These are phyloP conservation scores for Nibea albiflora DNA, from an alignment of 2,113 vertebrate genomes.

Conservation along the genomic window DNA sequence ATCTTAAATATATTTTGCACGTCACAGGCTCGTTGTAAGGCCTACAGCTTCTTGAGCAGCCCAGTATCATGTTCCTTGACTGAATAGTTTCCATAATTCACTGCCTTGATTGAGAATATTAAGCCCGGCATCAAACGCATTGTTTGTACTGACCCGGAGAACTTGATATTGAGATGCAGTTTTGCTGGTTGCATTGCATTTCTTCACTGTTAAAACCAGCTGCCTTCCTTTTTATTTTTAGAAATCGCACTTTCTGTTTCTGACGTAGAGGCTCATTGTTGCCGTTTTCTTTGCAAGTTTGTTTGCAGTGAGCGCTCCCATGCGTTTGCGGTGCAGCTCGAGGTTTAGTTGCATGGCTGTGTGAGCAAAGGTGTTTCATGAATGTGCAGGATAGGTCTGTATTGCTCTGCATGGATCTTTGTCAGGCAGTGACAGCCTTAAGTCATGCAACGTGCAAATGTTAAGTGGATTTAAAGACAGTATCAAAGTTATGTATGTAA, in stretches of 20 bases:
- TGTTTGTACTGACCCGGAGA: background rate
- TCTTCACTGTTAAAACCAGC: constrained; percentile 7
- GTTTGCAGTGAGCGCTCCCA: constrained; percentile 20
- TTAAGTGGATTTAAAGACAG: background rate
- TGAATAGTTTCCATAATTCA: background rate
- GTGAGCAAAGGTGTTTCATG: constrained; percentile 1
- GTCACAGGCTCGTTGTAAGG: background rate
- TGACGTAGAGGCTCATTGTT: constrained; percentile 22
- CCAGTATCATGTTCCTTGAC: background rate
- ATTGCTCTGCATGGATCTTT: background rate
- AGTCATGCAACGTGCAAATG: background rate
- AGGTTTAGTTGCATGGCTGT: background rate
- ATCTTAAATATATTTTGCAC: background rate
- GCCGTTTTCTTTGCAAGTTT: constrained; percentile 24
- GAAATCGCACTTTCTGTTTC: constrained; percentile 55
- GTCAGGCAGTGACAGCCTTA: background rate
- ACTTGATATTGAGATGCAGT: background rate
- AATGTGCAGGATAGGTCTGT: background rate
- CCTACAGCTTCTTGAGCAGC: background rate
- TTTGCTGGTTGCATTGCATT: background rate
- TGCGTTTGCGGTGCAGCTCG: constrained; percentile 29
- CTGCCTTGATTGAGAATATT: background rate
- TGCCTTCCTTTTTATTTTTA: constrained; percentile 49
- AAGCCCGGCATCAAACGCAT: background rate
- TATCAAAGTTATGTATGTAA: background rate